Percentiles rank a stretch among this genome's conserved stretches.
phyloP scores from a whole-genome alignment of 2,797 vertebrate genomes.

The Hephaestus fuliginosus region DNA sequence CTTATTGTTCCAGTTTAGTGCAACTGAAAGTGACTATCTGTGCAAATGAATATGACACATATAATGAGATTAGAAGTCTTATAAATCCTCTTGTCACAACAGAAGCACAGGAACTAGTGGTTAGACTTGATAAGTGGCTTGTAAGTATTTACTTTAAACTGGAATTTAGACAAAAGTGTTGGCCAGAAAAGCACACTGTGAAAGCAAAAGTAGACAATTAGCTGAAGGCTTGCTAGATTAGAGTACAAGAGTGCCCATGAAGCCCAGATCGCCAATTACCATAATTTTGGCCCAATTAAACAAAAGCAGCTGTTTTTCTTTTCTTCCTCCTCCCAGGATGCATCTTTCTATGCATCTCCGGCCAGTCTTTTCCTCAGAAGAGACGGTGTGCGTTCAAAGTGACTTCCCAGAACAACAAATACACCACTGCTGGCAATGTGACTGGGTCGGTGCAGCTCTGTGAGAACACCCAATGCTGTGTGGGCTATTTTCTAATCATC shows the following conservation, averaged over 20 bases:
- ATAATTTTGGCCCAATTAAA: neutral
- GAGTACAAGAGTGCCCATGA: neutral
- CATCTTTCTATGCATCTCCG: conserved; percentile 41
- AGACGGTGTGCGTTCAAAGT: conserved; percentile 76
- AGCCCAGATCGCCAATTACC: neutral
- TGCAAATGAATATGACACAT: neutral
- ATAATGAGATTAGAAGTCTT: neutral
- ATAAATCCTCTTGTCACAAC: neutral
- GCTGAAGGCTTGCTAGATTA: neutral
- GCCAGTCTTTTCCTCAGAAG: conserved; percentile 49
- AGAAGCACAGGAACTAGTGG: neutral
- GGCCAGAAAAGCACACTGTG: neutral
- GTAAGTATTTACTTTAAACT: neutral
- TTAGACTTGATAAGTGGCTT: neutral
- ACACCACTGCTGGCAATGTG: conserved; percentile 61
- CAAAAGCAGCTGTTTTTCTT: neutral
- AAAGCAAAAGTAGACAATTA: neutral
- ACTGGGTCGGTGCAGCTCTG: conserved; percentile 77
- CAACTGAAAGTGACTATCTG: neutral
- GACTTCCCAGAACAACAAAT: conserved; percentile 22
- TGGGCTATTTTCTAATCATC: conserved; percentile 64
- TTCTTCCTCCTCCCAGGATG: conserved; percentile 56
- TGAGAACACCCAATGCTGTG: conserved; percentile 72
- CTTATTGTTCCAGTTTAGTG: neutral
- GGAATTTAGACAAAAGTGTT: neutral